These are phyloP conservation scores for Zosterops borbonicus DNA, from an alignment of 2,113 vertebrate genomes.

Conservation along the genomic window DNA sequence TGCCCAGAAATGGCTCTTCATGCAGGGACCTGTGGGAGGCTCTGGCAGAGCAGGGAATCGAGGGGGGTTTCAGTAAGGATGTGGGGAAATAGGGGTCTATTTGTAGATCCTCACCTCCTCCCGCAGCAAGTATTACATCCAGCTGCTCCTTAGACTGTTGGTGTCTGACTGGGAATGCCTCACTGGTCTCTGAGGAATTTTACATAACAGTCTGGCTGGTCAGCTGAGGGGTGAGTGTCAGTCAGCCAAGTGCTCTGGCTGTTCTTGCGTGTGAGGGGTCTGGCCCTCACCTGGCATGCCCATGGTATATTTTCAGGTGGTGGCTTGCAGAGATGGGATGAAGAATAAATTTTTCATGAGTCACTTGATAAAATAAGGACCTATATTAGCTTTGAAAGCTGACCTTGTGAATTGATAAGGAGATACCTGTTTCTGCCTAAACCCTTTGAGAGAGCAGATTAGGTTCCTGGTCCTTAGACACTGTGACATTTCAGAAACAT, in stretches of 20 bases:
- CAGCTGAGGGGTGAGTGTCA: slow-evolving; percentile 13
- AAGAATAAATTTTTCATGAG: not conserved
- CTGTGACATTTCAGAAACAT: not conserved
- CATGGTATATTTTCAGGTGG: not conserved
- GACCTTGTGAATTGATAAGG: not conserved
- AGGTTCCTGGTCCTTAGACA: not conserved
- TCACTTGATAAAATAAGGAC: not conserved
- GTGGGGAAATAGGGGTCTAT: not conserved
- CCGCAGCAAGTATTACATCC: fast-evolving
- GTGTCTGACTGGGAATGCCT: not conserved
- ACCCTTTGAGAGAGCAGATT: not conserved
- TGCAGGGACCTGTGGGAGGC: not conserved
- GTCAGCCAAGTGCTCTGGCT: slow-evolving; percentile 13
- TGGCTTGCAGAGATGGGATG: not conserved
- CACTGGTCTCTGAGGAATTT: slow-evolving; percentile 35
- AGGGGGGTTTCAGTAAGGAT: not conserved
- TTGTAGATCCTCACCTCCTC: not conserved
- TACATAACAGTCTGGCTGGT: not conserved
- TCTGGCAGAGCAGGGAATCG: not conserved
- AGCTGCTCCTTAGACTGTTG: not conserved
- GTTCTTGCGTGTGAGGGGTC: not conserved
- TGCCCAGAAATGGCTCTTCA: not conserved
- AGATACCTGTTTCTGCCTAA: not conserved
- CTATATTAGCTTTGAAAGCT: not conserved
- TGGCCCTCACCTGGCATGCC: not conserved